A percentile compares a stretch with the other conserved stretches of the same genome.
Conservation (phyloP, 1,140 invertebrate species). For the Nylanderia fulva region DNA sequence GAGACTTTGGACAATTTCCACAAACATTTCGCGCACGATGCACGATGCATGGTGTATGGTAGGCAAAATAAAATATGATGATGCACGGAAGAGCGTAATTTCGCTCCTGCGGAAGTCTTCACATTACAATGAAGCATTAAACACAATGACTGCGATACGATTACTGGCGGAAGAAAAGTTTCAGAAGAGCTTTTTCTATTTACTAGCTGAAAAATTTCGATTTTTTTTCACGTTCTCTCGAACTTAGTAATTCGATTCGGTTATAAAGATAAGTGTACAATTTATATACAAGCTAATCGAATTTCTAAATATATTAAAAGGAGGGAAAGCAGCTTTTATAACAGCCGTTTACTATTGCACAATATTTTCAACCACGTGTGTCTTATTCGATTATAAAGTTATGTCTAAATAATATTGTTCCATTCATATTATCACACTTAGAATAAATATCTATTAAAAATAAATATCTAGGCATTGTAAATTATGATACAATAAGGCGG, state of each 20-base stretch:
- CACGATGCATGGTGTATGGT: neutral
- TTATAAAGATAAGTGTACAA: too few relatives aligned
- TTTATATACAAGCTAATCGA: too few relatives aligned
- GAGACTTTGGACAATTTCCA: neutral
- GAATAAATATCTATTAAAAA: too few relatives aligned
- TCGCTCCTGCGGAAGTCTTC: constrained; percentile 47
- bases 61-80: constrained; percentile 46
- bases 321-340: too few relatives aligned
- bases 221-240: constrained; percentile 1
- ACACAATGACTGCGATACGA: constrained; percentile 58
- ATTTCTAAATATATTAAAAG: too few relatives aligned
- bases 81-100: constrained; percentile 55
- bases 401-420: too few relatives aligned
- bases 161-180: constrained; percentile 29
- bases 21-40: neutral
- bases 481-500: neutral
- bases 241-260: neutral
- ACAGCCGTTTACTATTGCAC: too few relatives aligned
- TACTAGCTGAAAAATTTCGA: constrained; percentile 1
- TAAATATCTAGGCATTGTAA: too few relatives aligned
- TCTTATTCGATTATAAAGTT: too few relatives aligned
- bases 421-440: too few relatives aligned
- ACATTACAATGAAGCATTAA: constrained; percentile 51
- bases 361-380: too few relatives aligned
- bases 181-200: neutral